These are phyloP conservation scores for Helicoverpa assulta DNA, from an alignment of 2,888 invertebrate genomes.

Conservation along the genomic window DNA sequence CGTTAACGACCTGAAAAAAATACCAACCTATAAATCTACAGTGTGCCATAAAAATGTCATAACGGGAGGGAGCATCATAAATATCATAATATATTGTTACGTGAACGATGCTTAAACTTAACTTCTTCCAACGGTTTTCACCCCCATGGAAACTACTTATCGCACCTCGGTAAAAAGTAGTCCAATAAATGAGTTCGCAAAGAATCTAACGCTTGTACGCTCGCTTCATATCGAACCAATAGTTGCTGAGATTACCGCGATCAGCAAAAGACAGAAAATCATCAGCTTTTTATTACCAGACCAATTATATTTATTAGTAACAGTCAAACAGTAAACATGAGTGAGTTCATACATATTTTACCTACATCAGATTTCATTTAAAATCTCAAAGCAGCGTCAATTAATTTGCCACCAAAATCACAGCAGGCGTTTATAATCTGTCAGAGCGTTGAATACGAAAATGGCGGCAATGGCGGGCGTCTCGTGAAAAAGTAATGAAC, in stretches of 20 bases:
- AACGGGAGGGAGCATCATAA: constrained; percentile 10
- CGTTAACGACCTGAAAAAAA: constrained; percentile 11
- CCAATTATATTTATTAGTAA: no score
- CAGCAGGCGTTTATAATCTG: constrained; percentile 4
- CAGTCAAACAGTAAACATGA: no score
- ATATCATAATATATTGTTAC: constrained; percentile 45
- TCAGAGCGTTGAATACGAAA: constrained; percentile 11
- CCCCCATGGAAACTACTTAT: no score
- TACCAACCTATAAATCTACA: constrained; percentile 30
- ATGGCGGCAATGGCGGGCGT: constrained; percentile 12
- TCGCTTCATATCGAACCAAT: not conserved
- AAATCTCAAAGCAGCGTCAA: not conserved
- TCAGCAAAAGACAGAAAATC: no score
- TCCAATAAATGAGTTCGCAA: no score
- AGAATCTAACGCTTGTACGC: no score
- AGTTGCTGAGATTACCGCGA: no score
- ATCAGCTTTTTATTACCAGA: no score
- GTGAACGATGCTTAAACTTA: constrained; percentile 25
- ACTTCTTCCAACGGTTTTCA: not conserved
- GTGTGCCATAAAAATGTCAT: constrained; percentile 40
- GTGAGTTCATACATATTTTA: no score
- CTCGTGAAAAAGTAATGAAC: constrained; percentile 56
- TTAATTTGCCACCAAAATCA: constrained; percentile 6
- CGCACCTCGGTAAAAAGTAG: no score
- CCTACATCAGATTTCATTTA: no score